Percentiles rank a stretch among this genome's conserved stretches.
Evolutionary conservation across 2,113 vertebrate genomes (phyloP).

Genomic region (Chinchilla lanigera): DNA sequence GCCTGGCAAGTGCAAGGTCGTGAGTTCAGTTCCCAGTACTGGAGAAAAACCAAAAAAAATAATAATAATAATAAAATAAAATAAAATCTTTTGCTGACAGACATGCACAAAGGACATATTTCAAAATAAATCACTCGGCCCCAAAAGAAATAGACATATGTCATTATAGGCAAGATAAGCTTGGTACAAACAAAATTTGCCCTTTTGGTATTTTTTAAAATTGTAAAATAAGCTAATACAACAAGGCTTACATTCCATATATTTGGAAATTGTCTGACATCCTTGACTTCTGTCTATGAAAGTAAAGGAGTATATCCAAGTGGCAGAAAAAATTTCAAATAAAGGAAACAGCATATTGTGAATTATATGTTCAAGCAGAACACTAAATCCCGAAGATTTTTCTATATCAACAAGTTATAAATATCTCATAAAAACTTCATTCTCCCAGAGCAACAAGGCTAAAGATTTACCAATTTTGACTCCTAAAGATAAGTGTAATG

Average conservation of each 20-base stretch:
- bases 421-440: slow-evolving; percentile 44
- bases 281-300: slow-evolving; percentile 46
- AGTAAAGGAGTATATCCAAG: background rate
- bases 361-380: background rate
- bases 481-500: background rate
- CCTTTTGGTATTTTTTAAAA: slow-evolving; percentile 11
- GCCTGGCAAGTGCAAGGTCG: no score
- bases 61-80: no score
- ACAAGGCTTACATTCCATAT: background rate
- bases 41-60: no score
- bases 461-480: slow-evolving; percentile 38
- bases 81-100: slow-evolving; percentile 49
- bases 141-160: slow-evolving; percentile 48
- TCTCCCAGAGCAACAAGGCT: slow-evolving; percentile 26
- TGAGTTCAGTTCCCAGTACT: no score
- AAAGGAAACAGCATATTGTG: slow-evolving; percentile 15
- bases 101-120: slow-evolving; percentile 60
- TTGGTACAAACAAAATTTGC: slow-evolving; percentile 56
- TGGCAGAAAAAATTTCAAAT: background rate
- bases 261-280: slow-evolving; percentile 44
- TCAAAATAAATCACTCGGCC: slow-evolving; percentile 68
- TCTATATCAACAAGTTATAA: slow-evolving; percentile 18
- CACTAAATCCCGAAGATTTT: slow-evolving; percentile 21
- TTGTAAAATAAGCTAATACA: slow-evolving; percentile 9
- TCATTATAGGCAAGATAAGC: slow-evolving; percentile 55